Percentiles rank a stretch among this genome's conserved stretches.
Evolutionary conservation across 2,797 vertebrate genomes (phyloP).

Genomic region (Scarus forsteni): DNA sequence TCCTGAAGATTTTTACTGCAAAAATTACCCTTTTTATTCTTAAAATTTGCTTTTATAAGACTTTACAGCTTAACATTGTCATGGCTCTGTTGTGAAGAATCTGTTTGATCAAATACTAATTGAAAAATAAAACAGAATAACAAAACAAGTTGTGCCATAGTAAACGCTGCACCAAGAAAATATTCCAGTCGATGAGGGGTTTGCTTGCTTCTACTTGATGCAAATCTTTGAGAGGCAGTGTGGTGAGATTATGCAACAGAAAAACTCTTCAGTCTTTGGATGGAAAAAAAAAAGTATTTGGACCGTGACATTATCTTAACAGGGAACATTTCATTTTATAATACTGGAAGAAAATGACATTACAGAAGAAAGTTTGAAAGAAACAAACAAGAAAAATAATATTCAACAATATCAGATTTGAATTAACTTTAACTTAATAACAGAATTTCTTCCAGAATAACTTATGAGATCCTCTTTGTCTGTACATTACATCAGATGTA

Average conservation of each 20-base stretch:
- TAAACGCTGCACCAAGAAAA: not conserved
- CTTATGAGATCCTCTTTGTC: constrained; percentile 62
- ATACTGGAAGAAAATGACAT: constrained; percentile 49
- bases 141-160: constrained; percentile 10
- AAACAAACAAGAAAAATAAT: constrained; percentile 57
- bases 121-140: not conserved
- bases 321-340: constrained; percentile 55
- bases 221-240: constrained; percentile 2
- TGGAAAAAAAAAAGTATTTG: constrained; percentile 45
- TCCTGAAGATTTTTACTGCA: constrained; percentile 56
- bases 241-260: constrained; percentile 24
- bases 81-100: constrained; percentile 5
- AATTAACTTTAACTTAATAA: constrained; percentile 57
- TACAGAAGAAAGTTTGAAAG: constrained; percentile 41
- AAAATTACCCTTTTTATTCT: constrained; percentile 37
- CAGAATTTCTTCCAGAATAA: constrained; percentile 73
- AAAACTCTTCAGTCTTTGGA: constrained; percentile 37
- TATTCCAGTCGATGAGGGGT: not conserved
- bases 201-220: not conserved
- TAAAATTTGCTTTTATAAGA: constrained; percentile 42
- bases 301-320: constrained; percentile 46
- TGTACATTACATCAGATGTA: constrained; percentile 68
- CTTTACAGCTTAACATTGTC: constrained; percentile 11
- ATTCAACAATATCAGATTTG: constrained; percentile 54
- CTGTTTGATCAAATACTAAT: not conserved